Base-by-base conservation (phyloP, 2,797 vertebrate species). In the Cheirogaleus major region DNA sequence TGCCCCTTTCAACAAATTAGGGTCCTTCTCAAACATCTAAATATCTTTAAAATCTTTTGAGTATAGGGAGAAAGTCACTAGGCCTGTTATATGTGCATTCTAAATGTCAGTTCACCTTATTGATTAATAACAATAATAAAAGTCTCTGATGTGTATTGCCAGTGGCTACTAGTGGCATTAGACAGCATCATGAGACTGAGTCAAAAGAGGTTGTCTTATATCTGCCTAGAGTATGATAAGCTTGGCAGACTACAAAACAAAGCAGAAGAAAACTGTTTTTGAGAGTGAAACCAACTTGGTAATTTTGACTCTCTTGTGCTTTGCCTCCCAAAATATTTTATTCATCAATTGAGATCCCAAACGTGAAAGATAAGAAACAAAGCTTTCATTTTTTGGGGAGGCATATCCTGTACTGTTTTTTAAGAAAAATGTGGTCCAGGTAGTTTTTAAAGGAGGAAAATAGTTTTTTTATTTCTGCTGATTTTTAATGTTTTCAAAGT, bases 321-420 rank as follows among this genome's bases (percentile, higher is more conserved):
- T 96, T 98, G 86, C 93, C 94, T 97, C 76, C 86, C 75, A 65
- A 96, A 97, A 96, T 93, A 96, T 94, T 96, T 94, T 94, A 92
- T 93, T 94, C 63, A 94, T 96, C 91, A 95, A 20, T 93, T 82
- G 93, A 95, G 83, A 94, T 65, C 55, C 70, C 91, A 92, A 93
- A 94, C 94, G 84, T 10, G 23, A 92, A 95, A 89, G 43, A 84
- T 30, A 83, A 95, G 75, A 97, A 96, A 84, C 91, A 93, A 96
- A 97, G 89, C 78, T 94, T 95, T 96, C 87, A 48, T 88, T 97
- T 72, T 48, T 67, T 75, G 93, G 96, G 96, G 70, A 25, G 35
- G 80, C 50, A 63, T 6, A 82, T 82, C 67, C 41, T 94, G 35
- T 80, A 27, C 83, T 45, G 91, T 82, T 93, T 97, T 93, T 93